A percentile compares a stretch with the other conserved stretches of the same genome.
phyloP scores from a whole-genome alignment of 1,140 invertebrate genomes.

The Sycobia sp. region DNA sequence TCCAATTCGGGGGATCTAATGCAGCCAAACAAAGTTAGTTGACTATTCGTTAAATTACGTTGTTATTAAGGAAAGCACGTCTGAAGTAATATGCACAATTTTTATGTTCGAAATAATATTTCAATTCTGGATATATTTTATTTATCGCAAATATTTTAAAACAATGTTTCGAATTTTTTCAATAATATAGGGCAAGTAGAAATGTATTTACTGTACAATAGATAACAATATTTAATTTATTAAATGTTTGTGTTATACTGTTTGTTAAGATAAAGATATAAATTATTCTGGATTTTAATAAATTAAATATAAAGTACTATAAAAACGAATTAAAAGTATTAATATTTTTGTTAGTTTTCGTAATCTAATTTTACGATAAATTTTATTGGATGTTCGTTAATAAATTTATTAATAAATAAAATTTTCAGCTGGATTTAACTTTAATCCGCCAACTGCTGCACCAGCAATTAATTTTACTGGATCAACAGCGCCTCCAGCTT shows the following conservation, averaged over 20 bases:
- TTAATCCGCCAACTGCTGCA: slow-evolving; percentile 41
- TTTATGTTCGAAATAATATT: background rate
- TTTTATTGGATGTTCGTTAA: slow-evolving; percentile 16
- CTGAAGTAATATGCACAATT: background rate
- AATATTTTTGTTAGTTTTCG: background rate
- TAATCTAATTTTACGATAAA: too few species aligned
- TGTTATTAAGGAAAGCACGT: too few species aligned
- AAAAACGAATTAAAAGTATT: background rate
- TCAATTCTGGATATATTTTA: background rate
- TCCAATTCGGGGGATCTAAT: slow-evolving; percentile 48
- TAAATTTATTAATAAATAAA: background rate
- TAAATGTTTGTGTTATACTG: too few species aligned
- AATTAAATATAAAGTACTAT: too few species aligned
- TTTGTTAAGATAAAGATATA: too few species aligned
- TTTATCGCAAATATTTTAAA: background rate
- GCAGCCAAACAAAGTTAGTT: slow-evolving; percentile 46
- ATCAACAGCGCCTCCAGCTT: slow-evolving; percentile 33
- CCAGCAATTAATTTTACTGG: slow-evolving; percentile 41
- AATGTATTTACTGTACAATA: too few species aligned
- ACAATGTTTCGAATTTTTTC: too few species aligned
- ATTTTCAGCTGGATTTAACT: slow-evolving; percentile 48
- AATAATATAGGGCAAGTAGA: too few species aligned
- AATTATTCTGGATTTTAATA: too few species aligned
- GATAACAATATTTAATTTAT: too few species aligned
- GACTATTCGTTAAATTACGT: too few species aligned